Evolutionary conservation across 2,797 vertebrate species (phyloP).

Genomic region (Kryptolebias ocellatus): DNA sequence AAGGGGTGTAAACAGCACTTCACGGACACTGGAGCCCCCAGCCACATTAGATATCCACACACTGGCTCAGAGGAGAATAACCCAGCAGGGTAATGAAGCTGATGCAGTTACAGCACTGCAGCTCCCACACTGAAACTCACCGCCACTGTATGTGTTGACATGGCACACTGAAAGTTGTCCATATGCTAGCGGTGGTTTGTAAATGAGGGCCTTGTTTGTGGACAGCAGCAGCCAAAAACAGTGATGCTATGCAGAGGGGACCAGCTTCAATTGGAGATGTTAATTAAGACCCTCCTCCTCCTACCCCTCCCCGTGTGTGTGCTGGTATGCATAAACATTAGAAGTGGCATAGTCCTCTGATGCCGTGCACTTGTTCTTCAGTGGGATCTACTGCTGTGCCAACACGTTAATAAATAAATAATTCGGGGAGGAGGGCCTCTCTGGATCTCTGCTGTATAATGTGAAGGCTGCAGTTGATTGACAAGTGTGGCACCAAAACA

Average conservation of each 20-base stretch:
- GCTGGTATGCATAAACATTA: conserved; percentile 22
- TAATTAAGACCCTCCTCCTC: conserved; percentile 64
- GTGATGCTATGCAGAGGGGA: conserved; percentile 48
- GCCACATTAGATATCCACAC: conserved; percentile 45
- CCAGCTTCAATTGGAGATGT: conserved; percentile 68
- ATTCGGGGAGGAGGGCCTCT: conserved; percentile 12
- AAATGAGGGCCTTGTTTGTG: conserved; percentile 45
- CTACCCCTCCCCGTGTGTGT: conserved; percentile 1
- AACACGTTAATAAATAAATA: conserved; percentile 29
- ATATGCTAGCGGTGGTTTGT: conserved; percentile 15
- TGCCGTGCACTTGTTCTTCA: conserved; percentile 4
- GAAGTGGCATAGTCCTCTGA: conserved; percentile 11
- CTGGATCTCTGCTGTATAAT: conserved; percentile 2
- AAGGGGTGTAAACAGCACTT: conserved; percentile 58
- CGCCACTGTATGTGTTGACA: conserved; percentile 21
- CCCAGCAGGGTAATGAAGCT: conserved; percentile 34
- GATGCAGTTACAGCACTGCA: conserved; percentile 20
- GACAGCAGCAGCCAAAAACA: conserved; percentile 39
- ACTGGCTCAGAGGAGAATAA: conserved; percentile 38
- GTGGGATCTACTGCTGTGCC: conserved; percentile 20
- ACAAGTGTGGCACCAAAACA: conserved; percentile 36
- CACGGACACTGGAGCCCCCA: conserved; percentile 41
- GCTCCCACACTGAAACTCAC: conserved; percentile 5
- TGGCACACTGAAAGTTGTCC: conserved; percentile 11
- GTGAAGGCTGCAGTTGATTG: conserved; percentile 21